Evolutionary conservation across 1,140 invertebrate genomes (phyloP).

Genomic region (Rhyzopertha dominica): DNA sequence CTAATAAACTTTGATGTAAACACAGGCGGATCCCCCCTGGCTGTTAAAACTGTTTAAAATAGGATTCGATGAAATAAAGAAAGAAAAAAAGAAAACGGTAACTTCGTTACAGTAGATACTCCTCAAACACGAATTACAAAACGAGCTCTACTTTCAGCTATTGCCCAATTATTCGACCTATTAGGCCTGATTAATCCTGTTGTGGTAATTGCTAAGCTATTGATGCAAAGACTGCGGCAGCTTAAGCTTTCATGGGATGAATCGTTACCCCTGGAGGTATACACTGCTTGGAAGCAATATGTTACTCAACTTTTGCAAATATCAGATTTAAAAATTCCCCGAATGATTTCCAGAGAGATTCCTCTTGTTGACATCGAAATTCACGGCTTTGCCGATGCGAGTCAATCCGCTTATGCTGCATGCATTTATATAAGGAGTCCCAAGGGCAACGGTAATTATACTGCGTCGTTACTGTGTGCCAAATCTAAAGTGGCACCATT

Average conservation of each 20-base stretch:
- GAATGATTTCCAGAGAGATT: conserved; percentile 8
- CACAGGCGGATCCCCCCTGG: too few relatives aligned
- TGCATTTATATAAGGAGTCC: conserved; percentile 32
- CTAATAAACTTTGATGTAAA: too few relatives aligned
- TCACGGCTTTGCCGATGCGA: conserved; percentile 43
- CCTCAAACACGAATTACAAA: too few relatives aligned
- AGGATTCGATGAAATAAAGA: too few relatives aligned
- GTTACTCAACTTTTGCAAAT: conserved; percentile 1
- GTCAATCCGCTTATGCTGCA: conserved; percentile 35
- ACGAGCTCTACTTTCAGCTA: conserved; percentile 29
- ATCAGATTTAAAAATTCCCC: conserved; percentile 14
- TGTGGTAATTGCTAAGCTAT: conserved; percentile 32
- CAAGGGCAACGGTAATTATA: conserved; percentile 4
- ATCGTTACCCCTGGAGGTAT: conserved; percentile 14
- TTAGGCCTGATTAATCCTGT: conserved; percentile 35
- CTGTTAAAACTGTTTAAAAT: too few relatives aligned
- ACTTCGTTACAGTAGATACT: too few relatives aligned
- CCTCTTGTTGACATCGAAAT: conserved; percentile 21
- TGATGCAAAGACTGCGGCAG: conserved; percentile 40
- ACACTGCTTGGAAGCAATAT: conserved; percentile 6
- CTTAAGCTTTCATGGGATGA: conserved; percentile 33
- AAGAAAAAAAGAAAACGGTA: too few relatives aligned
- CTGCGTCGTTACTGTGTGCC: conserved; percentile 34
- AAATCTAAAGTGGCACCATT: conserved; percentile 47
- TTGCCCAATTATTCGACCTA: conserved; percentile 33